These are phyloP conservation scores for Thunnus thynnus DNA, from an alignment of 2,113 vertebrate species.

Conservation along the genomic window DNA sequence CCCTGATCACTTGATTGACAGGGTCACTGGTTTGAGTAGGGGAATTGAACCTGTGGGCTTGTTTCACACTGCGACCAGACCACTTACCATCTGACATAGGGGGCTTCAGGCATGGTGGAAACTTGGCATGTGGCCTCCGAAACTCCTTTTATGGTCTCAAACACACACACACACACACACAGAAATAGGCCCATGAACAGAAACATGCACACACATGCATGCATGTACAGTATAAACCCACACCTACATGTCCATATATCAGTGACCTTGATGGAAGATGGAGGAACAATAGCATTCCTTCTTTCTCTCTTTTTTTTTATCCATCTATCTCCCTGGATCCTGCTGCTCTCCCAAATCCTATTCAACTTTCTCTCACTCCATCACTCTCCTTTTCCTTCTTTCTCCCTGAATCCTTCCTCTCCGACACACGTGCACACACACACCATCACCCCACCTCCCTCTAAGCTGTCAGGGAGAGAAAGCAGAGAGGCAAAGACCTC, in stretches of 20 bases:
- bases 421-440: conserved; percentile 19
- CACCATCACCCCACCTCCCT: conserved; percentile 39
- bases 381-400: conserved; percentile 11
- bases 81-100: conserved; percentile 67
- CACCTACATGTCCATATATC: background rate
- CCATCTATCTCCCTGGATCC: conserved; percentile 22
- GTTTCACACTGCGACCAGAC: conserved; percentile 50
- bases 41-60: conserved; percentile 44
- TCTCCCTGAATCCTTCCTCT: background rate
- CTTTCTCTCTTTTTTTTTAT: conserved; percentile 11
- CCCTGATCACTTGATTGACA: conserved; percentile 59
- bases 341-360: conserved; percentile 5
- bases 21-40: conserved; percentile 51
- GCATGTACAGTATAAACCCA: background rate
- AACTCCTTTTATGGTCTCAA: conserved; percentile 1
- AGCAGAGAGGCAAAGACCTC: conserved; percentile 54
- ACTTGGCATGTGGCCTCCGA: conserved; percentile 37
- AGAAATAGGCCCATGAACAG: background rate
- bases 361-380: conserved; percentile 34
- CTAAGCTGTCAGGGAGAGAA: conserved; percentile 70
- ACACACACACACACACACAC: conserved; percentile 1
- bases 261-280: conserved; percentile 18
- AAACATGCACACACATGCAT: background rate
- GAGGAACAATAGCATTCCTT: background rate
- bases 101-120: conserved; percentile 23